Evolutionary conservation across 2,113 vertebrate species (phyloP).

Genomic region (Aplodontia rufa): DNA sequence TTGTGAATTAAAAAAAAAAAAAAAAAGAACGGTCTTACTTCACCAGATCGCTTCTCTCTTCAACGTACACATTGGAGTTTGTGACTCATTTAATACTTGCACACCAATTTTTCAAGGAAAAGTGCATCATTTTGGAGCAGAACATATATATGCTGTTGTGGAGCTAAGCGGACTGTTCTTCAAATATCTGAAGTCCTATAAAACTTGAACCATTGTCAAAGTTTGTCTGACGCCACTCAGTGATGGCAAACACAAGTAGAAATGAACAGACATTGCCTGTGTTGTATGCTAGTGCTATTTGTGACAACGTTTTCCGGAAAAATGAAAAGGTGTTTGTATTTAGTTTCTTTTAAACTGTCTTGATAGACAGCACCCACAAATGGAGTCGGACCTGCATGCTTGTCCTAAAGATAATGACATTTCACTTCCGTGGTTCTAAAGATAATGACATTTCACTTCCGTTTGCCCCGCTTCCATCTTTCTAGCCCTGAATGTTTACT

Average conservation of each 20-base stretch:
- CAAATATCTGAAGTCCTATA: slow-evolving; percentile 44
- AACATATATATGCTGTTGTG: not conserved
- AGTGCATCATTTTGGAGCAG: slow-evolving; percentile 13
- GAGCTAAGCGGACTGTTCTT: slow-evolving; percentile 49
- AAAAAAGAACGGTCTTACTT: not conserved
- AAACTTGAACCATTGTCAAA: slow-evolving; percentile 35
- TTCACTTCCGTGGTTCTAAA: not conserved
- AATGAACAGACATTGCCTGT: slow-evolving; percentile 54
- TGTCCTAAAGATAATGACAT: too few species aligned
- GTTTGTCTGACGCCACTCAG: not conserved
- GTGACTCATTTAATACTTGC: slow-evolving; percentile 31
- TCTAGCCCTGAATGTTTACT: not conserved
- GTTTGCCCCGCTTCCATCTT: not conserved
- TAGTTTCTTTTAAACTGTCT: not conserved
- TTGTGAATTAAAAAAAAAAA: not conserved
- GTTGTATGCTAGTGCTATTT: slow-evolving; percentile 27
- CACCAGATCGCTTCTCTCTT: slow-evolving; percentile 12
- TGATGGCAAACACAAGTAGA: slow-evolving; percentile 40
- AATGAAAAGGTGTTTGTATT: slow-evolving; percentile 22
- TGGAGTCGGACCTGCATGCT: not conserved
- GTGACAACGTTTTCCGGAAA: slow-evolving; percentile 40
- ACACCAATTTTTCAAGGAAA: slow-evolving; percentile 28
- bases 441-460: not conserved
- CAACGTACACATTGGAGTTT: not conserved
- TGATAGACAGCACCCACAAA: not conserved